These are phyloP conservation scores for Sebastes fasciatus DNA, from an alignment of 2,113 vertebrate genomes.

Conservation along the genomic window DNA sequence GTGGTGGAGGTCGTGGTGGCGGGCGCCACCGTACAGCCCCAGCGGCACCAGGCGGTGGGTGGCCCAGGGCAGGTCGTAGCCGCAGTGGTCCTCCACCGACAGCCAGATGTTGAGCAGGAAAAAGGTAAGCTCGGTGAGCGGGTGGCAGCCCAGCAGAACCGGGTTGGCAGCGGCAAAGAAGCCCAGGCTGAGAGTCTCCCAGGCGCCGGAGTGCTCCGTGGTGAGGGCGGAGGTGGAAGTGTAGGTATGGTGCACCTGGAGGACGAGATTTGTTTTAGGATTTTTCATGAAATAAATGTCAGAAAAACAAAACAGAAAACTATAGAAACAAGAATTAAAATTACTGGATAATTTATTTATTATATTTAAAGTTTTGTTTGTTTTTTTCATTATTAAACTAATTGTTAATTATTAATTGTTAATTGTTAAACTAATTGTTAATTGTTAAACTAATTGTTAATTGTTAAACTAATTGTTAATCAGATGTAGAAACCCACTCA, in stretches of 20 bases:
- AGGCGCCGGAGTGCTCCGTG: slow-evolving; percentile 88
- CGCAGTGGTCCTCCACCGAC: slow-evolving; percentile 96
- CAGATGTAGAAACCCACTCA: too few species aligned
- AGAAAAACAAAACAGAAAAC: too few species aligned
- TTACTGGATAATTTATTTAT: too few species aligned
- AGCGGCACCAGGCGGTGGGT: slow-evolving; percentile 91
- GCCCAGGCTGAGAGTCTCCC: slow-evolving; percentile 91
- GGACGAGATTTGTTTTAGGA: neutral
- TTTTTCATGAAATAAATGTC: too few species aligned
- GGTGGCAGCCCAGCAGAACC: slow-evolving; percentile 87
- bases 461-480: too few species aligned
- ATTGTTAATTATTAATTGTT: too few species aligned
- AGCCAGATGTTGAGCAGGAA: slow-evolving; percentile 92
- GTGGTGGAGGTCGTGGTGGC: slow-evolving; percentile 93
- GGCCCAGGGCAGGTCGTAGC: slow-evolving; percentile 93
- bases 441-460: too few species aligned
- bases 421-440: too few species aligned
- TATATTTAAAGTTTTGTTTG: too few species aligned
- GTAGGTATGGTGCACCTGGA: slow-evolving; percentile 89
- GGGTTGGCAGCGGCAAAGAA: slow-evolving; percentile 87
- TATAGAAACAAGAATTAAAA: too few species aligned
- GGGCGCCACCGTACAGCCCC: slow-evolving; percentile 90
- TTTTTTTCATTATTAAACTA: too few species aligned
- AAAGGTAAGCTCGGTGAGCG: slow-evolving; percentile 89
- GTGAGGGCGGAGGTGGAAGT: slow-evolving; percentile 89